phyloP scores from a whole-genome alignment of 2,797 vertebrate genomes.

The Paguma larvata region DNA sequence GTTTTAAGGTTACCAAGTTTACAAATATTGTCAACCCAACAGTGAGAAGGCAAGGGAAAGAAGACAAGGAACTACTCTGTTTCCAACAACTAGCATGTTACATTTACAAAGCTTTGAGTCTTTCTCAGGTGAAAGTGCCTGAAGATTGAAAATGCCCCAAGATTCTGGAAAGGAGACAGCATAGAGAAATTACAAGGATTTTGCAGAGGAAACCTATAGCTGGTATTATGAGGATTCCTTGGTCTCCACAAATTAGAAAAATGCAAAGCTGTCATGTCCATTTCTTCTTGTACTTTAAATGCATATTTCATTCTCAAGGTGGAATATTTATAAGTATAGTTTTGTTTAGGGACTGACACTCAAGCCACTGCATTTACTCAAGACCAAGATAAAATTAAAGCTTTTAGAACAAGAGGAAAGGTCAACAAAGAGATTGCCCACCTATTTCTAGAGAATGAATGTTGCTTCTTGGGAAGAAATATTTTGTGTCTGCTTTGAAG shows the following conservation, averaged over 20 bases:
- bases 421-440: neutral
- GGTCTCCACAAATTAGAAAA: neutral
- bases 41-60: neutral
- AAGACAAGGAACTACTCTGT: neutral
- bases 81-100: neutral
- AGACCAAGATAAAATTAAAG: neutral
- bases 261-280: neutral
- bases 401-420: slow-evolving; percentile 27
- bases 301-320: neutral
- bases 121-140: neutral
- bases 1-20: neutral
- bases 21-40: slow-evolving; percentile 1
- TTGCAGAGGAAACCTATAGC: neutral
- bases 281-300: neutral
- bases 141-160: too few species aligned
- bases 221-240: neutral
- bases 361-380: neutral
- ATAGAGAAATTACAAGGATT: neutral
- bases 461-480: slow-evolving; percentile 49
- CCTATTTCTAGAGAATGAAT: slow-evolving; percentile 16
- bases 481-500: slow-evolving; percentile 70
- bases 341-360: neutral
- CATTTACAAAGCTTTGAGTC: neutral
- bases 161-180: neutral
- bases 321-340: neutral